Percentiles rank a stretch among this genome's conserved stretches.
Conservation (phyloP, 2,113 vertebrate species). For the Hassar affinis region DNA sequence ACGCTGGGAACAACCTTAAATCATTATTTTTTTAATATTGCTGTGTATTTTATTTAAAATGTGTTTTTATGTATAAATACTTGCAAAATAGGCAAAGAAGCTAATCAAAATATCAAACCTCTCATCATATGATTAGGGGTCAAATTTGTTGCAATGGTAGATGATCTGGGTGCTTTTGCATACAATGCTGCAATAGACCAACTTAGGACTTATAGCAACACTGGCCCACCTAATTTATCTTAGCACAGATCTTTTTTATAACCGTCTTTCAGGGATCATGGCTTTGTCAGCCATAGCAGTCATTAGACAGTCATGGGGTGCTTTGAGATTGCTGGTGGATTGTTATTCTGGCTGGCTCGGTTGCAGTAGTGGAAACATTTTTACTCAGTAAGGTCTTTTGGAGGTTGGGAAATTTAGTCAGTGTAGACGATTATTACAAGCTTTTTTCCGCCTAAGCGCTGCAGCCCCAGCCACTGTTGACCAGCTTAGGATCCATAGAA, state of each 20-base stretch:
- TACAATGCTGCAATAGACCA: background rate
- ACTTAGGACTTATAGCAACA: background rate
- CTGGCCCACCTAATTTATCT: background rate
- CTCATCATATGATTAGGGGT: constrained; percentile 10
- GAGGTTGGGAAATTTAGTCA: constrained; percentile 40
- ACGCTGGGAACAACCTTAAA: background rate
- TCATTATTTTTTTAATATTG: background rate
- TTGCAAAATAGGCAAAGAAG: background rate
- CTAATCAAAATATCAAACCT: background rate
- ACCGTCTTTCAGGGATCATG: background rate
- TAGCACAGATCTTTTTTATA: constrained; percentile 7
- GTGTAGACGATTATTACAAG: constrained; percentile 8
- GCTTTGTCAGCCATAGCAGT: background rate
- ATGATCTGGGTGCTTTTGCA: background rate
- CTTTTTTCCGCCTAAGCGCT: constrained; percentile 1
- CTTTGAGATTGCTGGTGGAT: constrained; percentile 19
- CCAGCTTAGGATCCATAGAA: constrained; percentile 28
- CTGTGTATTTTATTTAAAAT: too few species aligned
- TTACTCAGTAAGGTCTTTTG: constrained; percentile 7
- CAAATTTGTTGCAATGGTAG: background rate
- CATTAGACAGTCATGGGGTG: constrained; percentile 8
- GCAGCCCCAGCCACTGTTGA: constrained; percentile 31
- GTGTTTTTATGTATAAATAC: background rate
- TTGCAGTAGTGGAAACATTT: constrained; percentile 20
- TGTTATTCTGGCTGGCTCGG: constrained; percentile 26